These are phyloP conservation scores for Pristionchus entomophagus DNA, from an alignment of 2,888 invertebrate genomes.

Conservation along the genomic window DNA sequence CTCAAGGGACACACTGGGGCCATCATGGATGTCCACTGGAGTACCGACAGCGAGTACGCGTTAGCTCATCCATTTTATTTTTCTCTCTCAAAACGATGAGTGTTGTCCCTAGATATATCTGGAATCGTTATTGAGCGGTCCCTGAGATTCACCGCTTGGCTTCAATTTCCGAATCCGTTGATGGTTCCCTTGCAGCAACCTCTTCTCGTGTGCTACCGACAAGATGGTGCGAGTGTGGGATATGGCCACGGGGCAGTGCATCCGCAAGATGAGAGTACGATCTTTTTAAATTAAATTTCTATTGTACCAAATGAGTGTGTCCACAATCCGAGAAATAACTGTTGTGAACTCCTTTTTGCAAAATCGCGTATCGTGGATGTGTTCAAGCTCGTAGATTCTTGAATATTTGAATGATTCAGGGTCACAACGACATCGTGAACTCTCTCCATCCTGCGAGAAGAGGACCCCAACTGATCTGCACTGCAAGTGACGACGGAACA, in stretches of 20 bases:
- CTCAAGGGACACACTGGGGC: constrained; percentile 96
- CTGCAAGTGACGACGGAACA: constrained; percentile 94
- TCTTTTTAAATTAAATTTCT: background rate
- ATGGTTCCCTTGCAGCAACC: constrained; percentile 78
- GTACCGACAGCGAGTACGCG: constrained; percentile 74
- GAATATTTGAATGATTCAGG: constrained; percentile 60
- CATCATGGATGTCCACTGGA: constrained; percentile 86
- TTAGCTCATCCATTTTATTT: background rate
- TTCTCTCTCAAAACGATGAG: too few species aligned
- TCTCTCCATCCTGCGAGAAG: constrained; percentile 82
- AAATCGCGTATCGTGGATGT: too few species aligned
- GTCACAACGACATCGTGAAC: constrained; percentile 82
- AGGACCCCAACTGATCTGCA: constrained; percentile 91
- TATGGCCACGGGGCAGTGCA: constrained; percentile 87
- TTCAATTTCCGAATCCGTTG: background rate
- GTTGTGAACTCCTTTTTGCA: too few species aligned
- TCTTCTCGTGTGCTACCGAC: constrained; percentile 94
- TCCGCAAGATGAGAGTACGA: constrained; percentile 81
- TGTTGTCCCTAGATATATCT: too few species aligned
- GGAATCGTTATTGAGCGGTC: too few species aligned
- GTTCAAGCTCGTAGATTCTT: too few species aligned
- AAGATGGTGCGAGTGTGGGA: constrained; percentile 96
- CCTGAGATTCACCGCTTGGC: too few species aligned
- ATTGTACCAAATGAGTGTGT: too few species aligned
- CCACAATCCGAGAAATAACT: too few species aligned